Conservation (phyloP, 2,113 vertebrate species). For the Mugil cephalus region DNA sequence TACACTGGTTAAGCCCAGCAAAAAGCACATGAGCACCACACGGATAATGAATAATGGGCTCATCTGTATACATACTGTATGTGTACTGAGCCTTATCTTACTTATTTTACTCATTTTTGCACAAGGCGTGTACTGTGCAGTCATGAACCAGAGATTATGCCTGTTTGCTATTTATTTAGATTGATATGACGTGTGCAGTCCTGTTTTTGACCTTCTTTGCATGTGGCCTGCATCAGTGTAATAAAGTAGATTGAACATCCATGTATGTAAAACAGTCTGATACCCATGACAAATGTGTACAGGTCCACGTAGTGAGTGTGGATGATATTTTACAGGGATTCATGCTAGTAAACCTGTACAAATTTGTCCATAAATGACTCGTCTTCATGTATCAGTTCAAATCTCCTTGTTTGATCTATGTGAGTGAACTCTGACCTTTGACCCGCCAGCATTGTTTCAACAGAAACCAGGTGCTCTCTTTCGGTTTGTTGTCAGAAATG, state of each 20-base stretch:
- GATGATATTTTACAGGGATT: conserved; percentile 65
- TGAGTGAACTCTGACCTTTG: conserved; percentile 20
- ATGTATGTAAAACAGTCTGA: conserved; percentile 47
- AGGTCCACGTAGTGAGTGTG: conserved; percentile 38
- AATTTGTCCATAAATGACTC: conserved; percentile 21
- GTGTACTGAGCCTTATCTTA: no score
- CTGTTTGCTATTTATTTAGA: conserved; percentile 58
- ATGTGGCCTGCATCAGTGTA: conserved; percentile 66
- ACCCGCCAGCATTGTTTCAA: conserved; percentile 8
- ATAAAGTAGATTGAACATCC: conserved; percentile 47
- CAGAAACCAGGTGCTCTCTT: background rate
- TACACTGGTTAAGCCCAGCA: conserved; percentile 40
- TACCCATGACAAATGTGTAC: conserved; percentile 52
- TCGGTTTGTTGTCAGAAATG: background rate
- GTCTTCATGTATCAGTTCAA: background rate
- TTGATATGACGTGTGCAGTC: conserved; percentile 60
- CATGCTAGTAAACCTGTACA: conserved; percentile 74
- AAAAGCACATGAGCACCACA: conserved; percentile 37
- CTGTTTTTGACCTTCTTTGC: conserved; percentile 66
- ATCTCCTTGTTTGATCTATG: background rate
- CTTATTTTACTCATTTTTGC: conserved; percentile 51
- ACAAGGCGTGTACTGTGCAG: conserved; percentile 30
- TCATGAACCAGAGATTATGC: conserved; percentile 29
- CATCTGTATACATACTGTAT: conserved; percentile 43
- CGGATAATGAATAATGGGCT: conserved; percentile 3